Evolutionary conservation across 2,888 invertebrate genomes (phyloP), one percentile per base, ranked within the genome.

Genomic region (Boloria euphrosyne): DNA sequence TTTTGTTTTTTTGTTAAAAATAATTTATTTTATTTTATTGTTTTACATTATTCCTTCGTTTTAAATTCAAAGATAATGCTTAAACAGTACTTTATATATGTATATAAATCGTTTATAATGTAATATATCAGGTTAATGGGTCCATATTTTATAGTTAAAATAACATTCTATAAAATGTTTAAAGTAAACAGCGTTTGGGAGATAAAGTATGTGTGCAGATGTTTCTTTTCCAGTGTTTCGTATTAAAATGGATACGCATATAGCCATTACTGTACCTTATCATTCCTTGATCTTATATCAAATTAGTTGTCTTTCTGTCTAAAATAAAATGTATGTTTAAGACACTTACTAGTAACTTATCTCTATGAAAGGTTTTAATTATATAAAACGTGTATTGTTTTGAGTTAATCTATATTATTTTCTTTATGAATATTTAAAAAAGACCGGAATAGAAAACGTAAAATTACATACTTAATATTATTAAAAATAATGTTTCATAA

Each of bases 401-500:
- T 17, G 17, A 2, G 50, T 50, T 50, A 17, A 10, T 10, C 10
- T 38, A 38, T 38, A 38, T 10, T 1, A 38, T 38, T 38, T 6
- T 38, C 10, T 38, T 38, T 38, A 10, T 38, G 31, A 16, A 57
- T 16, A 16, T 7, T 46, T n/a, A 57, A 57, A 18, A 57, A 53
- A 43, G 2, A 31, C 62, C 62, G 50, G 49, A 57, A 49, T 50
- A 62, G 50, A 60, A 27, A 47, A 57, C 14, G 59, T 47, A 50
- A n/a, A 44, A 58, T 43, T 58, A 61, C 58, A 59, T 31, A 49
- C 16, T 7, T 70, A 65, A 62, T 70, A 68, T 51, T 55, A 55
- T 71, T 62, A 75, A 74, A 76, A 73, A 70, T 62, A 65, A 62
- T 52, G n/a, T n/a, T 46, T 46, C 22, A n/a, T 46, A 57, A 57